Evolutionary conservation across 2,797 vertebrate genomes (phyloP).

Genomic region (Spea hammondii): DNA sequence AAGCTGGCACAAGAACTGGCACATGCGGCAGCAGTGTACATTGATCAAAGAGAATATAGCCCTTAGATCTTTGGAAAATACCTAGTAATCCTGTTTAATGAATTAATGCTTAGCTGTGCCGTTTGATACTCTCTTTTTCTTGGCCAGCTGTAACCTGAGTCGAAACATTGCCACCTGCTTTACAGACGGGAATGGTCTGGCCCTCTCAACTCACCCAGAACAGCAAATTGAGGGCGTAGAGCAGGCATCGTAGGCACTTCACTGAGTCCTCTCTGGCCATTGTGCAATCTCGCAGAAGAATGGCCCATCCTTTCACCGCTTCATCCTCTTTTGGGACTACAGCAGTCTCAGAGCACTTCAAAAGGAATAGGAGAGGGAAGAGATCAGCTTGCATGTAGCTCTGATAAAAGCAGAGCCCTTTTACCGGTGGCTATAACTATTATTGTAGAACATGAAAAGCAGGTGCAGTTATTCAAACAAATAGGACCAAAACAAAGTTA

Average conservation of each 20-base stretch:
- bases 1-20: constrained; percentile 42
- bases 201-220: constrained; percentile 87
- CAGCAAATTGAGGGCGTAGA: constrained; percentile 92
- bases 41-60: constrained; percentile 56
- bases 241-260: constrained; percentile 88
- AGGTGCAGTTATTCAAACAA: constrained; percentile 8
- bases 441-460: constrained; percentile 20
- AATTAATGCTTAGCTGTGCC: constrained; percentile 50
- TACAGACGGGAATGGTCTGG: constrained; percentile 39
- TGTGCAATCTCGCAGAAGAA: constrained; percentile 66
- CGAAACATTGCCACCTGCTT: constrained; percentile 68
- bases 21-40: constrained; percentile 36
- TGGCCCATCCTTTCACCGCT: constrained; percentile 77
- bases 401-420: constrained; percentile 9
- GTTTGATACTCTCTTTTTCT: constrained; percentile 46
- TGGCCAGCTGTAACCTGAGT: constrained; percentile 56
- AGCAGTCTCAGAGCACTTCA: constrained; percentile 30
- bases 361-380: constrained; percentile 27
- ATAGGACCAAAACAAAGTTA: background rate
- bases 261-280: constrained; percentile 97
- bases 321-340: constrained; percentile 56
- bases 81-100: constrained; percentile 33
- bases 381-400: constrained; percentile 31
- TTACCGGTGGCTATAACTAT: constrained; percentile 6
- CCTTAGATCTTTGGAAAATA: constrained; percentile 40